Conservation (phyloP, 2,797 vertebrate genomes). For the Thalassophryne amazonica region DNA sequence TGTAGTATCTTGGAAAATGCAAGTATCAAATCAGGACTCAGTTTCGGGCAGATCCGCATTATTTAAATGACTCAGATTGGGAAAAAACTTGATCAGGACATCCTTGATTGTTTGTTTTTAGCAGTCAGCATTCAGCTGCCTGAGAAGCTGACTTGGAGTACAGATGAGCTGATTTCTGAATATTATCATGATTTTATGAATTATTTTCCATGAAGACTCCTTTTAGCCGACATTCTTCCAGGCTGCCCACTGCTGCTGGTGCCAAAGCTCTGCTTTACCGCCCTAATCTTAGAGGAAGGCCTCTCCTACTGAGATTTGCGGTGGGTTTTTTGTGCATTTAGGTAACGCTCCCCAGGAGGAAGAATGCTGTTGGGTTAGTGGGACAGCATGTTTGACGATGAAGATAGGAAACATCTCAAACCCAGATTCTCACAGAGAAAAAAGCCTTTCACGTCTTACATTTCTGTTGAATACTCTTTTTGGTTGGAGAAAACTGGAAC, state of each 20-base stretch:
- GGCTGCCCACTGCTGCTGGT: slow-evolving; percentile 6
- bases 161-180: slow-evolving; percentile 22
- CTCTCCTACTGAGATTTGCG: slow-evolving; percentile 61
- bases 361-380: slow-evolving; percentile 57
- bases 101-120: no score
- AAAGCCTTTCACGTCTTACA: slow-evolving; percentile 51
- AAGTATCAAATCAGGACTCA: no score
- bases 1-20: no score
- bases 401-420: slow-evolving; percentile 34
- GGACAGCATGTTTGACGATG: slow-evolving; percentile 46
- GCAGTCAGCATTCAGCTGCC: slow-evolving; percentile 7
- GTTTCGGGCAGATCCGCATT: no score
- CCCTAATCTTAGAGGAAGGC: slow-evolving; percentile 68
- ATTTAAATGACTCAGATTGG: no score
- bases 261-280: slow-evolving; percentile 33
- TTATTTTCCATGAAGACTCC: slow-evolving; percentile 12
- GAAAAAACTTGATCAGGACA: no score
- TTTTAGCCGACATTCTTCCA: slow-evolving; percentile 30
- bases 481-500: slow-evolving; percentile 17
- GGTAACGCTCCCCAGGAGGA: slow-evolving; percentile 56
- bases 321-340: slow-evolving; percentile 58
- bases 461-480: slow-evolving; percentile 34
- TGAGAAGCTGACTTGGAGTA: neutral
- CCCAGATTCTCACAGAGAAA: slow-evolving; percentile 57
- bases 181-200: slow-evolving; percentile 29